Base-by-base conservation (phyloP, 2,113 vertebrate species). In the Entomyzon cyanotis region DNA sequence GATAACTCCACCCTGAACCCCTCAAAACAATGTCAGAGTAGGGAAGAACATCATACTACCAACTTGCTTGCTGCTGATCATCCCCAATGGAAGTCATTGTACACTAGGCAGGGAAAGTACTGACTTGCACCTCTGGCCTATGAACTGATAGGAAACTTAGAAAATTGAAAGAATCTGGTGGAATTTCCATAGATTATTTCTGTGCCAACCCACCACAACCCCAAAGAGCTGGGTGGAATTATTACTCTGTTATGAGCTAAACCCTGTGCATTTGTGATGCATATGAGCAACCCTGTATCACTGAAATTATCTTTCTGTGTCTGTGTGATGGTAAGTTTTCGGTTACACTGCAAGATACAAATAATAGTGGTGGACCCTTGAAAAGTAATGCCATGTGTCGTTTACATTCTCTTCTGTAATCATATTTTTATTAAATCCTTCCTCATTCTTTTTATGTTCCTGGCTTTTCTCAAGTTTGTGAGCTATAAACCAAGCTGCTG, bases 401-500 rank as follows among this genome's bases (percentile, higher is more conserved):
- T 90, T 85, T 85, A 42, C 4, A 3, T 81, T 93, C 85, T 85
- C 30, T 70, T 88, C 35, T 49, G 17, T 90, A 94, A 62, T 86
- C 19, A 17, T 37, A 31, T 62, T 93, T 94, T 94, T 80, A 95
- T 93, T 77, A 90, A 92, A 74, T 47, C 90, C 93, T 90, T 97
- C 79, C 75, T 85, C 2, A 4, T 9, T 86, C 39, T 77, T 76
- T 75, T 84, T 74, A 21, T 84, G 41, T 41, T 33, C 42, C 86
- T 17, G 49, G 25, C 44, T 94, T 90, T 71, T 83, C 85, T 91
- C 80, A 90, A 77, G 73, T 95, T 95, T 87, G 94, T 41, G 64
- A 88, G 49, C 74, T 94, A 31, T 69, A 84, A 97, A 96, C 52
- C 56, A 90, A 93, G 90, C 84, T 97, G 94, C 68, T 95, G 93